phyloP scores from a whole-genome alignment of 2,888 invertebrate species.

The Trichogramma evanescens region DNA sequence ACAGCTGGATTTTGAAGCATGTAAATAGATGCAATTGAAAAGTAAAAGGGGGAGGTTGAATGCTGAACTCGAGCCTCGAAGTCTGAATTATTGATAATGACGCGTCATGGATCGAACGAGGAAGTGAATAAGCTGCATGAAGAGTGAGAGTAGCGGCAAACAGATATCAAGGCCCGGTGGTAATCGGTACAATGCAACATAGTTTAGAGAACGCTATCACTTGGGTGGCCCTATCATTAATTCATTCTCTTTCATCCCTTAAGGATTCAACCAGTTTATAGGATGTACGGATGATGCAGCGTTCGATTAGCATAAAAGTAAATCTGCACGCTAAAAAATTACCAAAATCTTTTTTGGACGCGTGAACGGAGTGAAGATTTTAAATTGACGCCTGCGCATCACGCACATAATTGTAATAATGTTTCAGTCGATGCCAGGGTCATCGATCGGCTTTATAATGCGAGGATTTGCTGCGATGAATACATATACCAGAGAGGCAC shows the following conservation, averaged over 20 bases:
- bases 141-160: constrained; percentile 25
- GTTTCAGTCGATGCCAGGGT: no score
- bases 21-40: constrained; percentile 34
- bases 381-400: no score
- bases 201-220: constrained; percentile 6
- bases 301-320: neutral
- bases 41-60: constrained; percentile 25
- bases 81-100: constrained; percentile 36
- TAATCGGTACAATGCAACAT: constrained; percentile 42
- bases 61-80: constrained; percentile 20
- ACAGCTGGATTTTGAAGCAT: constrained; percentile 3
- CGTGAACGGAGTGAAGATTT: no score
- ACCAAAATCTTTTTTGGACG: no score
- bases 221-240: constrained; percentile 33
- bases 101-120: constrained; percentile 33
- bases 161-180: constrained; percentile 28
- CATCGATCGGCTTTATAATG: no score
- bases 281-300: constrained; percentile 11
- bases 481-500: no score
- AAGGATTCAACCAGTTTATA: constrained; percentile 26
- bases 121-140: neutral
- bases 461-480: no score
- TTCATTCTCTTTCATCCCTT: constrained; percentile 40
- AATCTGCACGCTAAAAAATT: no score
- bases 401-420: no score